Evolutionary conservation across 2,888 invertebrate genomes (phyloP), one percentile per base, ranked within the genome.

Genomic region (Callyntrura guangdongensis): DNA sequence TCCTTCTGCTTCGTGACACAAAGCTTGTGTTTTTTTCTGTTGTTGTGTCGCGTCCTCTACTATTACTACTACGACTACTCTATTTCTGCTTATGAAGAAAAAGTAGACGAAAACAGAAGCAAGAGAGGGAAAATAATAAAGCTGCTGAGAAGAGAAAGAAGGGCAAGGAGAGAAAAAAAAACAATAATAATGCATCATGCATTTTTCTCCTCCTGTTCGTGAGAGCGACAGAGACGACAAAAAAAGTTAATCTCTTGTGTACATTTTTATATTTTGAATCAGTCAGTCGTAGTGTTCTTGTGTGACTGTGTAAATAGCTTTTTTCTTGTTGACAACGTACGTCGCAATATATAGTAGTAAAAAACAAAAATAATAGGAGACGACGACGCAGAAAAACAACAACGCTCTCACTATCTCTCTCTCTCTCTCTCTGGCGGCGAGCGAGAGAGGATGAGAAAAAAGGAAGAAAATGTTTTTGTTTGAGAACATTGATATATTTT

Each of bases 231-330:
- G 25, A 17, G 17, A 17, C n/a, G 17, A 59, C 45, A 45, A 86
- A 53, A 47, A 86, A 86, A 79, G 92, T 86, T 92, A 92, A 91
- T 92, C 92, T 91, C 90, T 59, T 72, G 83, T 89, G 64, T 86
- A 64, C 64, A 64, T 25, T 64, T 64, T 64, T 53, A n/a, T 53
- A 14, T 11, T 64, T 64, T n/a, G 25, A 17, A 6, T 59, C 17
- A 36, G 36, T 14, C 17, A 59, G 17, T 59, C 6, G 59, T 17
- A 59, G 14, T 6, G 59, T 59, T 59, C 17, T 36, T 36, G 59
- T 9, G 59, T 59, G 59, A 59, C 59, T 59, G 59, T 59, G 59
- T 59, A 59, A 59, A 59, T 59, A 59, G 59, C 59, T 59, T 17
- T 59, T 59, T 59, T 59, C n/a, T n/a, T 36, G 3, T 36, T 36